Conservation (phyloP, 2,888 invertebrate species). For the Cosmorhoe ocellata region DNA sequence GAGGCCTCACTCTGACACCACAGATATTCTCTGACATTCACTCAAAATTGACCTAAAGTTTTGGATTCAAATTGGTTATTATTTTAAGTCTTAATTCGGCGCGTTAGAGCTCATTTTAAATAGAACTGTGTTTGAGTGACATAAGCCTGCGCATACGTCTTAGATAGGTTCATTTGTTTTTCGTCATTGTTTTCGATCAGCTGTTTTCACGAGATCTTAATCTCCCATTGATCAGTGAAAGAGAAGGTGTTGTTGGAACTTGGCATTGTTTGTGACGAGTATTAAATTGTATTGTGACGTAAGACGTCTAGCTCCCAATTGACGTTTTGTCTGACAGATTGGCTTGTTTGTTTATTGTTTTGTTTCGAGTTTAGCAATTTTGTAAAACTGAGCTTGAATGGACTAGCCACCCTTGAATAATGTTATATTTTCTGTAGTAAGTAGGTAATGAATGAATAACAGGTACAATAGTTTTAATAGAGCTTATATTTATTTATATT, state of each 20-base stretch:
- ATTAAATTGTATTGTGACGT: slow-evolving; percentile 60
- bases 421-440: neutral
- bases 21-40: neutral
- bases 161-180: slow-evolving; percentile 77
- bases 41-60: neutral
- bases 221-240: slow-evolving; percentile 71
- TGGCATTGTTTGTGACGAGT: slow-evolving; percentile 56
- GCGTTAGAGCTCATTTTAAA: too few species aligned
- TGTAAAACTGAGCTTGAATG: slow-evolving; percentile 2
- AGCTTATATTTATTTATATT: too few species aligned
- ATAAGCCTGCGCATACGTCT: slow-evolving; percentile 3
- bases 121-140: neutral
- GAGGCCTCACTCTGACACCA: slow-evolving; percentile 1
- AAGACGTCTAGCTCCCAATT: slow-evolving; percentile 40
- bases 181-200: slow-evolving; percentile 75
- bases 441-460: too few species aligned
- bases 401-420: neutral
- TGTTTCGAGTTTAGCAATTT: slow-evolving; percentile 21
- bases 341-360: slow-evolving; percentile 35
- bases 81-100: too few species aligned
- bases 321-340: slow-evolving; percentile 39
- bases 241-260: slow-evolving; percentile 67
- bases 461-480: too few species aligned
- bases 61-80: neutral
- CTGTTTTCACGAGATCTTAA: slow-evolving; percentile 72